phyloP scores from a whole-genome alignment of 2,888 invertebrate species.

The Lysandra coridon region DNA sequence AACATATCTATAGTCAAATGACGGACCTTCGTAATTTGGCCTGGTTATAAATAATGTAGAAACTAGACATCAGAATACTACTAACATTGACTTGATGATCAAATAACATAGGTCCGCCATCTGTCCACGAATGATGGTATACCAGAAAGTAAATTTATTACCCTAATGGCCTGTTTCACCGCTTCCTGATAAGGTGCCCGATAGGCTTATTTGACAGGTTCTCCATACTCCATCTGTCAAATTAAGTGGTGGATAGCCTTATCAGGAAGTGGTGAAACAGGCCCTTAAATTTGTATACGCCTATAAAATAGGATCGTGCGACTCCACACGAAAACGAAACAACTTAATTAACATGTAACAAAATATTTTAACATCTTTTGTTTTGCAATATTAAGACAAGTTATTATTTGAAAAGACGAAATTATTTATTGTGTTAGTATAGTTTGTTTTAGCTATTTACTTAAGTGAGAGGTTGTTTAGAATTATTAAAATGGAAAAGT shows the following conservation, averaged over 20 bases:
- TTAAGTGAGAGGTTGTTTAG: conserved; percentile 16
- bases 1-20: not conserved
- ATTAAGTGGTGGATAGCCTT: no score
- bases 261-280: no score
- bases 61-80: not conserved
- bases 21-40: not conserved
- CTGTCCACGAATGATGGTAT: not conserved
- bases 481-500: not conserved
- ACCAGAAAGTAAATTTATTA: not conserved
- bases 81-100: not conserved
- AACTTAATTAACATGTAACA: not conserved
- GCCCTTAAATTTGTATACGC: not conserved
- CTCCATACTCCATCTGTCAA: no score
- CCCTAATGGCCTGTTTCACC: not conserved
- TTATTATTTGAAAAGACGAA: conserved; percentile 19
- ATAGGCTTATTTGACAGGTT: no score
- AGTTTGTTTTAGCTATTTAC: conserved; percentile 17
- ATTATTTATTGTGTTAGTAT: conserved; percentile 16
- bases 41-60: not conserved
- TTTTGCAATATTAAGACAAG: conserved; percentile 4
- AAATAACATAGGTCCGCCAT: not conserved
- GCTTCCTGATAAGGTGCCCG: no score
- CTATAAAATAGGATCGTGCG: not conserved
- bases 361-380: not conserved
- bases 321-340: not conserved